Conservation (phyloP, 2,888 invertebrate species). For the Acleris holmiana region DNA sequence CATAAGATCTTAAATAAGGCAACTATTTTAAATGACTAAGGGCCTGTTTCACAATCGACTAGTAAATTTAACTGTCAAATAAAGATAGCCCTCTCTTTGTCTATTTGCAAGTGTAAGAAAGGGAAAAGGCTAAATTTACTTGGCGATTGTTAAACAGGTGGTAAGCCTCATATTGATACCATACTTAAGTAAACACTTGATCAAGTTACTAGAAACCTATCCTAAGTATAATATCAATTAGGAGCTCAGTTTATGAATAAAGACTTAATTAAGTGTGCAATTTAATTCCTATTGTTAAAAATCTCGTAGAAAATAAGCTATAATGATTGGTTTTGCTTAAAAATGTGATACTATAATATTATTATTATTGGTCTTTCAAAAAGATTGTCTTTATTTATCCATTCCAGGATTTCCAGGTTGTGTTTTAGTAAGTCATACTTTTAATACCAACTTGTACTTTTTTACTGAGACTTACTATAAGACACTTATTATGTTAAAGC, state of each 20-base stretch:
- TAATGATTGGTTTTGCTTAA: conserved; percentile 32
- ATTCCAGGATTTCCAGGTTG: conserved; percentile 68
- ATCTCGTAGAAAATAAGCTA: conserved; percentile 25
- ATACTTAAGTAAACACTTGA: too few species aligned
- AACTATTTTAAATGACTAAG: not conserved
- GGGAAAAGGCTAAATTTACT: too few species aligned
- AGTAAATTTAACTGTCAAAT: too few species aligned
- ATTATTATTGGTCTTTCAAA: conserved; percentile 59
- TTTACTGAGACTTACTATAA: not conserved
- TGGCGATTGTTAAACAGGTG: too few species aligned
- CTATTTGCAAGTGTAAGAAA: too few species aligned
- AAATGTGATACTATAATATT: conserved; percentile 63
- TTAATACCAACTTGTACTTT: not conserved
- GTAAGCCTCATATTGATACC: too few species aligned
- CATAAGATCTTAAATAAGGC: not conserved
- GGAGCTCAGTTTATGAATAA: not conserved
- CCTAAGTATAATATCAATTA: too few species aligned
- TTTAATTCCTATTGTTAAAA: conserved; percentile 13
- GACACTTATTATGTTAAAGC: too few species aligned
- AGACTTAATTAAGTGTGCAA: conserved; percentile 21
- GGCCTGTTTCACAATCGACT: too few species aligned
- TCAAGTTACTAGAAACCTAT: too few species aligned
- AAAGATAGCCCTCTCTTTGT: too few species aligned
- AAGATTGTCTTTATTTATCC: conserved; percentile 58
- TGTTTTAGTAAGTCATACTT: conserved; percentile 44